phyloP scores from a whole-genome alignment of 2,888 invertebrate genomes.

The Dolichopus griseipennis region DNA sequence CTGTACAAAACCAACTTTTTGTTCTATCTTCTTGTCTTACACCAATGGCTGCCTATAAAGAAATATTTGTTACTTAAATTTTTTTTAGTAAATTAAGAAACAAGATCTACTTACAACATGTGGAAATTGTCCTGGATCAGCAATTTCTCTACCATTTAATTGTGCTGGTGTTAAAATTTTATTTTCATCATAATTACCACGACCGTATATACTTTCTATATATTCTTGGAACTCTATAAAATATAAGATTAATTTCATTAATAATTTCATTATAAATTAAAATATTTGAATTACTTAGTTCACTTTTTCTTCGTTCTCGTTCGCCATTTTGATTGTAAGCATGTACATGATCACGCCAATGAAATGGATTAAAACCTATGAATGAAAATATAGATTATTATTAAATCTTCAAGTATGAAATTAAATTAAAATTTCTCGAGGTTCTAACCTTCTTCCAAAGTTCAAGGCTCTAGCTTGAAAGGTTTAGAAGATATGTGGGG shows the following conservation, averaged over 20 bases:
- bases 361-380: too few relatives aligned
- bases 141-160: constrained; percentile 36
- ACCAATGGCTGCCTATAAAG: constrained; percentile 14
- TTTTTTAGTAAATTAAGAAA: neutral
- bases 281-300: neutral
- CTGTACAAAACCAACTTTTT: neutral
- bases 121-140: constrained; percentile 38
- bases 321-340: neutral
- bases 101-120: constrained; percentile 37
- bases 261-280: neutral
- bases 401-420: too few relatives aligned
- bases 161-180: constrained; percentile 19
- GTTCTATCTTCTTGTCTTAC: neutral
- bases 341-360: too few relatives aligned
- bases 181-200: constrained; percentile 2
- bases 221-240: neutral
- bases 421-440: too few relatives aligned
- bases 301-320: neutral
- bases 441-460: too few relatives aligned
- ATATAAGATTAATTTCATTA: neutral
- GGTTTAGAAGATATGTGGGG: too few relatives aligned
- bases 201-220: neutral
- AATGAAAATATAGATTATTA: too few relatives aligned
- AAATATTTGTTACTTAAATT: neutral
- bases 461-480: too few relatives aligned